phyloP scores from a whole-genome alignment of 2,888 invertebrate genomes.

The Tinea trinotella region DNA sequence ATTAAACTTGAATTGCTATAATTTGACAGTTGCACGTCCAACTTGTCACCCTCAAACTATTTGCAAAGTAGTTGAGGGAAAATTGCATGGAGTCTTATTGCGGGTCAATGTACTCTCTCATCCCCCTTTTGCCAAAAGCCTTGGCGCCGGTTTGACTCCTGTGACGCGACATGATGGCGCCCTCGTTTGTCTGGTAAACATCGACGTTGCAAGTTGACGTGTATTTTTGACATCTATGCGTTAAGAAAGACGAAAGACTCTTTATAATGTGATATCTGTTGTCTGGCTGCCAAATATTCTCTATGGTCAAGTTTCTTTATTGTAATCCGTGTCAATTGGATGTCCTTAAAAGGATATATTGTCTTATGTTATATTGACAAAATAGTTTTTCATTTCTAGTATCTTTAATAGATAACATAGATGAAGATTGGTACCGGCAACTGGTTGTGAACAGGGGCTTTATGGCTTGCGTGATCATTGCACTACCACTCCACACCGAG shows the following conservation, averaged over 20 bases:
- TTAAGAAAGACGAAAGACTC: neutral
- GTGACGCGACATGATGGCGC: slow-evolving; percentile 48
- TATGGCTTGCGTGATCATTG: no score
- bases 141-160: slow-evolving; percentile 47
- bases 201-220: neutral
- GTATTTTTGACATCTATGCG: neutral
- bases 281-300: neutral
- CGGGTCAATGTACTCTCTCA: slow-evolving; percentile 13
- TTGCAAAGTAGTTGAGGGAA: slow-evolving; percentile 9
- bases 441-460: no score
- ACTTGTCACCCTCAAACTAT: slow-evolving; percentile 1
- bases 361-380: no score
- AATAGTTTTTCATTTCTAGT: no score
- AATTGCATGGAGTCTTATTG: neutral
- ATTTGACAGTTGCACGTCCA: neutral
- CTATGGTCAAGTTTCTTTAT: neutral
- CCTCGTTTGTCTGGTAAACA: slow-evolving; percentile 23
- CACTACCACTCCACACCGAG: no score
- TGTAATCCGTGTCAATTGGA: neutral
- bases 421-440: no score
- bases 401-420: no score
- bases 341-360: no score
- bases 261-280: neutral
- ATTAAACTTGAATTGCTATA: slow-evolving; percentile 5
- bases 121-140: slow-evolving; percentile 9